Conservation (phyloP, 2,888 invertebrate genomes). For the Xiphydria camelus region DNA sequence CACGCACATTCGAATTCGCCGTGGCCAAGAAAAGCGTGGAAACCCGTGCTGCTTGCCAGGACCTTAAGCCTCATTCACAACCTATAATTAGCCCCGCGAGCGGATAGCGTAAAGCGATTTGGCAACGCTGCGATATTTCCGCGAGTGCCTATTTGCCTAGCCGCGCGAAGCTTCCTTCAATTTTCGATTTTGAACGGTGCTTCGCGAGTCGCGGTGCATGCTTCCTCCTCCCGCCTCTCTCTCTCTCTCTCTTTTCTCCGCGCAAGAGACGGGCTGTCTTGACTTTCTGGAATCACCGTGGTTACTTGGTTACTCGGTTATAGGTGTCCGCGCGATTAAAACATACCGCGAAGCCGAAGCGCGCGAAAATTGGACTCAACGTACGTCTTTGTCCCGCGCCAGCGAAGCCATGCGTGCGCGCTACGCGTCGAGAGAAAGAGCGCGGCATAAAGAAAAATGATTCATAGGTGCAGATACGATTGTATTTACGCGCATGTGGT, state of each 20-base stretch:
- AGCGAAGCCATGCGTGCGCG: background rate
- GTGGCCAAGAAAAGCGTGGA: background rate
- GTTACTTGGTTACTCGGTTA: conserved; percentile 45
- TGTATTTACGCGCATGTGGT: background rate
- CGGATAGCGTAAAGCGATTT: conserved; percentile 30
- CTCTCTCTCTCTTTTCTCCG: conserved; percentile 20
- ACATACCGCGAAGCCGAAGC: no score
- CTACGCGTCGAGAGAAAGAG: background rate
- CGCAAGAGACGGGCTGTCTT: no score
- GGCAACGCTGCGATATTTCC: conserved; percentile 20
- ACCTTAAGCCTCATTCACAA: conserved; percentile 26
- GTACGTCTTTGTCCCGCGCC: background rate
- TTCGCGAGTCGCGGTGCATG: conserved; percentile 9
- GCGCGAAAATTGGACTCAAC: no score
- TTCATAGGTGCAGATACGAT: background rate
- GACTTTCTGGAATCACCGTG: no score
- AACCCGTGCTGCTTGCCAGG: conserved; percentile 1
- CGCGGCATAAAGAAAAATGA: background rate
- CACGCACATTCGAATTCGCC: background rate
- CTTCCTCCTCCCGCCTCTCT: conserved; percentile 12
- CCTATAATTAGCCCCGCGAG: conserved; percentile 40
- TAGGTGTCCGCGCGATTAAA: no score
- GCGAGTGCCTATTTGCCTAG: background rate
- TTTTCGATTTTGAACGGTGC: conserved; percentile 18
- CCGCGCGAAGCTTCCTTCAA: background rate